Conservation (phyloP, 2,113 vertebrate species). For the Macquaria ambigua region DNA sequence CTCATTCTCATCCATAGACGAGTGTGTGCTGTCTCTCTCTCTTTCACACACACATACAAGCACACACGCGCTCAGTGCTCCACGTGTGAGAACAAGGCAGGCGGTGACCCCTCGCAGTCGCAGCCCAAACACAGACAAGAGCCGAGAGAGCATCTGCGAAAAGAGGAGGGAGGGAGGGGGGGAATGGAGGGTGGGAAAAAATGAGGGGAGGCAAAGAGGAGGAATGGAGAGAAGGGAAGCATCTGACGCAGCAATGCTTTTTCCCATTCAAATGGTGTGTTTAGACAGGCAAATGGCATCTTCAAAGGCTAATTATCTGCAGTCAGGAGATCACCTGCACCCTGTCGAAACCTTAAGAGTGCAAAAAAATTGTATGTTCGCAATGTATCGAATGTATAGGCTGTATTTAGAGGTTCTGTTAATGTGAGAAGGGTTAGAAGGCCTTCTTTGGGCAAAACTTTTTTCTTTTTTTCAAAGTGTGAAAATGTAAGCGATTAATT, state of each 20-base stretch:
- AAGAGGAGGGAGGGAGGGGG: conserved; percentile 45
- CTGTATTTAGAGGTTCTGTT: conserved; percentile 22
- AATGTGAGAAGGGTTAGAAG: conserved; percentile 18
- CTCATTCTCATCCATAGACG: conserved; percentile 63
- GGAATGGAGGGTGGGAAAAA: conserved; percentile 64
- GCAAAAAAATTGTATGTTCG: not conserved
- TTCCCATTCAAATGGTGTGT: conserved; percentile 57
- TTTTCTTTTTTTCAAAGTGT: conserved; percentile 10
- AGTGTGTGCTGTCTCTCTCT: conserved; percentile 33
- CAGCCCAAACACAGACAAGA: conserved; percentile 82
- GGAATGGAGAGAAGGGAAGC: conserved; percentile 42
- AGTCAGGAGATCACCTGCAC: conserved; percentile 45
- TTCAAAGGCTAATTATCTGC: conserved; percentile 55
- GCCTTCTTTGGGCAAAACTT: not conserved
- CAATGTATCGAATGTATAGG: not conserved
- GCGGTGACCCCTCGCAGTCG: conserved; percentile 79
- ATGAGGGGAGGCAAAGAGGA: conserved; percentile 42
- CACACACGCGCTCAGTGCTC: conserved; percentile 53
- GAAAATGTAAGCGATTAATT: conserved; percentile 23
- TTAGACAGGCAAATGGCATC: conserved; percentile 51
- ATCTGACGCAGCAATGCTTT: conserved; percentile 42
- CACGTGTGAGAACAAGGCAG: conserved; percentile 81
- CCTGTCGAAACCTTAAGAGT: conserved; percentile 1
- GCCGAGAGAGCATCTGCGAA: conserved; percentile 73
- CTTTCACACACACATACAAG: conserved; percentile 23